Evolutionary conservation across 53 echinoderm and acorn worm species (phyloP), one percentile per base, ranked within the genome.

Genomic region (Holothuria scabra): DNA sequence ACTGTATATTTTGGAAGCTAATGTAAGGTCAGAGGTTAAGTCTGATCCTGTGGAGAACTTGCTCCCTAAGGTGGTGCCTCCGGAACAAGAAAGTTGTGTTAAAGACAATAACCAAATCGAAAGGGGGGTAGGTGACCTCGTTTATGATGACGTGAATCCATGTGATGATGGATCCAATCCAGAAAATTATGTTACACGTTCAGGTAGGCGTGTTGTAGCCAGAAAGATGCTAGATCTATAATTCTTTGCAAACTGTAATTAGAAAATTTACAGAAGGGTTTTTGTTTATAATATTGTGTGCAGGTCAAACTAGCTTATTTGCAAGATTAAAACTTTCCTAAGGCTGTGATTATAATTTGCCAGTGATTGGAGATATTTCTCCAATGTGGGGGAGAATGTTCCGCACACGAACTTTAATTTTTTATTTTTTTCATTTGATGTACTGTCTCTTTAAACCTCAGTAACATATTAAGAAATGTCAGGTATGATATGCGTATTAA

Each of bases 191-290:
- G 75, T 46, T 25, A 75, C 75, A 75, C 22, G 75, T 46, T 75
- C 75, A 12, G 56, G 75, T 75, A 3, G 75, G 46, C 75, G 55
- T 75, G 75, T 75, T 75, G 56, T 75, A 5, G 55, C 75, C 5
- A 75, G 75, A 75, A 75, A 21, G 18, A 23, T 22, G 14, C 24
- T 46, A 9, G 75, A 75, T 75, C 55, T 75, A 49, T 48, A 46
- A 48, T n/a, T 23, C 25, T 64, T 75, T 46, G n/a, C 23, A 25
- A 49, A 19, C 33, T 30, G n/a, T 55, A 13, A 8, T 35, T 35
- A 41, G 41, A 41, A 41, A 41, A 41, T 8, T 6, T 41, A 4
- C 41, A 41, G 41, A 41, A 26, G 46, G 8, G 12, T 24, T 55
- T 9, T 8, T 75, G 41, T 41, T n/a, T 5, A 41, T 64, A 1